These are phyloP conservation scores for Kryphioiulus occultus DNA, from an alignment of 2,888 invertebrate genomes.

Conservation along the genomic window DNA sequence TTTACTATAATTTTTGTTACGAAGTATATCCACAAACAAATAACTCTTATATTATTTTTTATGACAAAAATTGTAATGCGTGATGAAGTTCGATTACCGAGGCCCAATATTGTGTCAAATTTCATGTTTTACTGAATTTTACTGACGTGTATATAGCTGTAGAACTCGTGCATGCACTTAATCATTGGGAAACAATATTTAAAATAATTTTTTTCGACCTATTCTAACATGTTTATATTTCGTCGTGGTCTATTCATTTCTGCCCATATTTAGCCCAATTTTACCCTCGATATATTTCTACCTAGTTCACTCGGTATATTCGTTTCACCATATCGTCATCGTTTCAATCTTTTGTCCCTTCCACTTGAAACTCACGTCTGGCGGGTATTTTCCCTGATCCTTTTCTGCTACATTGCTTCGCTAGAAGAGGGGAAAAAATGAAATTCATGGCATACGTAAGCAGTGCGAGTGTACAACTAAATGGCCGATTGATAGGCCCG, in stretches of 20 bases:
- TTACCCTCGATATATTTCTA: neutral
- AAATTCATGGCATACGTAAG: slow-evolving; percentile 35
- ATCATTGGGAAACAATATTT: neutral
- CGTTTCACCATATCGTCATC: slow-evolving; percentile 5
- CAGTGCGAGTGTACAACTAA: slow-evolving; percentile 5
- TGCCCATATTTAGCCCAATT: slow-evolving; percentile 8
- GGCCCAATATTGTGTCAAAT: too few relatives aligned
- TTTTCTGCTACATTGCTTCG: slow-evolving; percentile 15
- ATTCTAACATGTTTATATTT: neutral
- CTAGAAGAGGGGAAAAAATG: slow-evolving; percentile 14
- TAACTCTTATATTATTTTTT: too few relatives aligned
- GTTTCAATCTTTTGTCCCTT: neutral
- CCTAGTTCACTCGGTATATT: neutral
- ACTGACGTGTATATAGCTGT: too few relatives aligned
- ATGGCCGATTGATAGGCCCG: slow-evolving; percentile 16
- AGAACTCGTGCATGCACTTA: too few relatives aligned
- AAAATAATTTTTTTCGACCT: neutral
- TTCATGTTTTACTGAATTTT: too few relatives aligned
- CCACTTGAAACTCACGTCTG: slow-evolving; percentile 17
- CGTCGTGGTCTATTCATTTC: neutral
- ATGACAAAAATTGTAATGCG: too few relatives aligned
- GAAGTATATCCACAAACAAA: too few relatives aligned
- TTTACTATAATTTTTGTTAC: too few relatives aligned
- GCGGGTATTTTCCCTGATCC: slow-evolving; percentile 32
- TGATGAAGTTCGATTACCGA: too few relatives aligned